Evolutionary conservation across 2,797 vertebrate genomes (phyloP), one percentile per base, ranked within the genome.

Genomic region (Enteromius anoplus): DNA sequence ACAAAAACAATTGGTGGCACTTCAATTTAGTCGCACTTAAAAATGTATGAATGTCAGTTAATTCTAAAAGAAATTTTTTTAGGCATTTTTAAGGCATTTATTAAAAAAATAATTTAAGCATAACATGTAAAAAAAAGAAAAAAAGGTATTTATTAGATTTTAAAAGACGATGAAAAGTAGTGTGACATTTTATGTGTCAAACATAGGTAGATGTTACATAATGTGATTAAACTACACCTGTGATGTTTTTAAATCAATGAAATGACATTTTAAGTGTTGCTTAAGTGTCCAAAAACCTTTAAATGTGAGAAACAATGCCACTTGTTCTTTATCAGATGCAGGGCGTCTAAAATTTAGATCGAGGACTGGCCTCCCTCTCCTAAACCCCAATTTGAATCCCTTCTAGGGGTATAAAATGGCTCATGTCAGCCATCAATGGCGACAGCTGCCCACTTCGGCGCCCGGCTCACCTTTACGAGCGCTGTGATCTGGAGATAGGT

Each of bases 401-500:
- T 60, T 19, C 32, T 40, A 29, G 6, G 34, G 62, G 51, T 40
- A 82, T 64, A 72, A 68, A 73, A 26, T 58, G 4, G 47, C 68
- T 66, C 53, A 64, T 72, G 55, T 62, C 76, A 58, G 76, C 45
- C 65, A 26, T 80, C n/a, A 45, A 12, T 53, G 47, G 37, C 11
- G 3, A 21, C 40, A 45, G 34, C 78, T 76, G 58, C 75, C 82
- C 69, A 58, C 62, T 0, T 23, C 4, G 80, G 78, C 79, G 53
- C 86, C 84, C 79, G 23, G 75, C 82, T 87, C 80, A 84, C 84
- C 81, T 86, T 85, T 83, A 75, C 62, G 19, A 82, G 76, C 23
- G 15, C 66, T 49, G 75, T n/a, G 75, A 85, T 86, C 76, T 73
- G 19, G 45, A 85, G 85, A 86, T 88, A 81, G 65, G 51, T 84